phyloP scores from a whole-genome alignment of 2,888 invertebrate species.

The Microplitis manilae region DNA sequence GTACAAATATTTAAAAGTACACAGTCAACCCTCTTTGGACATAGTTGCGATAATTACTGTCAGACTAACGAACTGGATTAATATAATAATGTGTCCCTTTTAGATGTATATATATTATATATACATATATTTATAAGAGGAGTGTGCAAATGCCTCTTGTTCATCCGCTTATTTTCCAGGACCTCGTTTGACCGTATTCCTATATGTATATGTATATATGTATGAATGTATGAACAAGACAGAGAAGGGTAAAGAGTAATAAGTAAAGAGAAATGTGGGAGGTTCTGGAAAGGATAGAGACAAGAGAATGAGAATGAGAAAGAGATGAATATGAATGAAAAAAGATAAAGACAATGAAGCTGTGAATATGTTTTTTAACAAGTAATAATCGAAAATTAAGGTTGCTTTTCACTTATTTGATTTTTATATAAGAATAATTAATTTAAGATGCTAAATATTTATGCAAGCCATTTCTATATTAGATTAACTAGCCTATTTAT shows the following conservation, averaged over 20 bases:
- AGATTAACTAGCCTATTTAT: no score
- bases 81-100: slow-evolving; percentile 59
- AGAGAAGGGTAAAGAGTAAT: slow-evolving; percentile 13
- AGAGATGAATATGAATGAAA: background rate
- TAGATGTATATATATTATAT: background rate
- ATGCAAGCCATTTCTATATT: no score
- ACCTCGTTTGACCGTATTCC: slow-evolving; percentile 30
- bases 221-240: slow-evolving; percentile 13
- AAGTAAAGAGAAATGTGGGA: slow-evolving; percentile 15
- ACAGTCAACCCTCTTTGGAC: slow-evolving; percentile 37
- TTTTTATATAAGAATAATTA: no score
- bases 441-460: no score
- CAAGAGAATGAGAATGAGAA: slow-evolving; percentile 7
- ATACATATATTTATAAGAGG: slow-evolving; percentile 38
- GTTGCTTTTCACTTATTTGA: no score
- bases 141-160: slow-evolving; percentile 38
- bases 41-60: slow-evolving; percentile 56
- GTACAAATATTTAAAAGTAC: slow-evolving; percentile 36
- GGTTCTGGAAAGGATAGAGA: slow-evolving; percentile 26
- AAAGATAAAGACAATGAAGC: slow-evolving; percentile 32
- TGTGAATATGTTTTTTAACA: background rate
- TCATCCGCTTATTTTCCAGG: slow-evolving; percentile 38
- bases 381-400: no score
- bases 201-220: slow-evolving; percentile 4
- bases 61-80: slow-evolving; percentile 59